phyloP scores from a whole-genome alignment of 2,888 invertebrate species.

The Caenorhabditis wallacei region DNA sequence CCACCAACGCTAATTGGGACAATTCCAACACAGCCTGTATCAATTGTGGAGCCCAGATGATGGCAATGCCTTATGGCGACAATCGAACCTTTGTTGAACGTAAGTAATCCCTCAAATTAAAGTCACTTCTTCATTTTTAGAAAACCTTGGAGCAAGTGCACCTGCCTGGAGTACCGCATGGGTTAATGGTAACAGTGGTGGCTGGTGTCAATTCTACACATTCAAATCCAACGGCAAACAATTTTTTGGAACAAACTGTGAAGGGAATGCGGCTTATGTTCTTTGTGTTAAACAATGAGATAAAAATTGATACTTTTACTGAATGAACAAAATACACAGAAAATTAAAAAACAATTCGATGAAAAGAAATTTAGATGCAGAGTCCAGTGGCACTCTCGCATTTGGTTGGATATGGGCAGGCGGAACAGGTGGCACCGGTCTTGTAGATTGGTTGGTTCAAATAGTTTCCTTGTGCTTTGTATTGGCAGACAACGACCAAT shows the following conservation, averaged over 20 bases:
- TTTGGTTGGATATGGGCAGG: slow-evolving; percentile 29
- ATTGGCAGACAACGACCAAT: slow-evolving; percentile 1
- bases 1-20: slow-evolving; percentile 2
- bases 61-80: background rate
- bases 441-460: slow-evolving; percentile 39
- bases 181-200: background rate
- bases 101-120: background rate
- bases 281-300: background rate
- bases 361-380: slow-evolving; percentile 20
- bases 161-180: slow-evolving; percentile 6
- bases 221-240: slow-evolving; percentile 11
- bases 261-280: background rate
- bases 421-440: slow-evolving; percentile 35
- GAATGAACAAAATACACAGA: slow-evolving; percentile 11
- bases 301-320: background rate
- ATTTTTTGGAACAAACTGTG: slow-evolving; percentile 11
- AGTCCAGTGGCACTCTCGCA: slow-evolving; percentile 38
- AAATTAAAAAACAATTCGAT: background rate
- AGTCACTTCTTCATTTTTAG: background rate
- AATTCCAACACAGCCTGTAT: background rate
- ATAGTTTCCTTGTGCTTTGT: slow-evolving; percentile 30
- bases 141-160: slow-evolving; percentile 2
- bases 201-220: slow-evolving; percentile 11
- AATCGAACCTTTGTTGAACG: slow-evolving; percentile 14
- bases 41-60: slow-evolving; percentile 9